These are phyloP conservation scores for Orgyia antiqua DNA, from an alignment of 2,888 invertebrate genomes.

Conservation along the genomic window DNA sequence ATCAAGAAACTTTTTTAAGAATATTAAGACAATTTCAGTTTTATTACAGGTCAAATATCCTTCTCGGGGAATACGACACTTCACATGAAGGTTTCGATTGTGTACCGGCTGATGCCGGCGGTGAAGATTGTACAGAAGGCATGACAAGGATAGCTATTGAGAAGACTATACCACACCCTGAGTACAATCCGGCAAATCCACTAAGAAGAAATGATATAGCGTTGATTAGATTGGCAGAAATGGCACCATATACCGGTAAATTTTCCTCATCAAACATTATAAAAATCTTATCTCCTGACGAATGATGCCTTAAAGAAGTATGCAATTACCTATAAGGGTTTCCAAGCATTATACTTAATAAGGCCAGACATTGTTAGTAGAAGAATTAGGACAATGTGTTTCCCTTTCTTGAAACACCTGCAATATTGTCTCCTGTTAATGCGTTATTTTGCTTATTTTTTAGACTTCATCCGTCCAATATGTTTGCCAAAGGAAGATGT, in stretches of 20 bases:
- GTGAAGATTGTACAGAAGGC: slow-evolving; percentile 7
- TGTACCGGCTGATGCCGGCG: not conserved
- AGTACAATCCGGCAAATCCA: slow-evolving; percentile 1
- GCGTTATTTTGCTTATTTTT: too few relatives aligned
- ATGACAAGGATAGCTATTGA: slow-evolving; percentile 11
- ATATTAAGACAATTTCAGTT: too few relatives aligned
- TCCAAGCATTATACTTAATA: too few relatives aligned
- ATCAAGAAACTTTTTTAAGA: too few relatives aligned
- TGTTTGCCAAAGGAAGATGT: slow-evolving; percentile 1
- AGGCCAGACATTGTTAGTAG: too few relatives aligned
- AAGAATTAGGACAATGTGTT: too few relatives aligned
- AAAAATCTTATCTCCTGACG: too few relatives aligned
- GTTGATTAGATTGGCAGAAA: slow-evolving; percentile 10
- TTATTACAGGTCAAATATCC: slow-evolving; percentile 4
- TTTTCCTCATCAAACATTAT: too few relatives aligned
- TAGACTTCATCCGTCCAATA: slow-evolving; percentile 2
- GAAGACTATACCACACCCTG: slow-evolving; percentile 9
- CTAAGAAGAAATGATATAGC: slow-evolving; percentile 10
- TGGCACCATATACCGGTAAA: slow-evolving; percentile 15
- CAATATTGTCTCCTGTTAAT: too few relatives aligned
- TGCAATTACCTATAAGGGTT: too few relatives aligned
- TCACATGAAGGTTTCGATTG: slow-evolving; percentile 10
- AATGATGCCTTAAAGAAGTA: too few relatives aligned
- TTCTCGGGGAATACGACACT: slow-evolving; percentile 8
- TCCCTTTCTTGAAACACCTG: too few relatives aligned